Conservation (phyloP, 92 coral and sea anemone genomes). For the Actinernus sp. region DNA sequence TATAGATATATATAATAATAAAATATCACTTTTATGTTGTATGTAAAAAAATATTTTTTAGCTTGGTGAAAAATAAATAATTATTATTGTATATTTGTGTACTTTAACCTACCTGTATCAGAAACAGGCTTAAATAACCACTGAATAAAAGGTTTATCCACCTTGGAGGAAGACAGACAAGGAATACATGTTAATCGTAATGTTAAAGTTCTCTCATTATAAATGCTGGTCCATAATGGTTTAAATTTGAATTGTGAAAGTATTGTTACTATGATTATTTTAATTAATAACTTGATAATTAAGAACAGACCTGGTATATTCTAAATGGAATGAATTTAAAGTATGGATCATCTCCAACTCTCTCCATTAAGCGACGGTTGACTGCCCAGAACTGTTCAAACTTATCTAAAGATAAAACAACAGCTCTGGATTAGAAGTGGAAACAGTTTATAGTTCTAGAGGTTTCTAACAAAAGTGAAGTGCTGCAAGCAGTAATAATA, state of each 20-base stretch:
- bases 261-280: too few relatives aligned
- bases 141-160: slow-evolving; percentile 86
- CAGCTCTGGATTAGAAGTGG: neutral
- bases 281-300: too few relatives aligned
- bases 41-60: too few relatives aligned
- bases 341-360: slow-evolving; percentile 88
- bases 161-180: slow-evolving; percentile 32
- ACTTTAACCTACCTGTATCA: slow-evolving; percentile 77
- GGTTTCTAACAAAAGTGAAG: too few relatives aligned
- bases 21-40: too few relatives aligned
- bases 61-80: too few relatives aligned
- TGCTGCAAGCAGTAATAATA: neutral
- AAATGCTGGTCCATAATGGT: too few relatives aligned
- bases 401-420: slow-evolving; percentile 62
- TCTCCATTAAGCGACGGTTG: slow-evolving; percentile 94
- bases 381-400: slow-evolving; percentile 99
- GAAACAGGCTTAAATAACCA: slow-evolving; percentile 81
- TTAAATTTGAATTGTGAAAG: too few relatives aligned
- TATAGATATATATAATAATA: too few relatives aligned
- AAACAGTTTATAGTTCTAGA: too few relatives aligned
- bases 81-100: too few relatives aligned
- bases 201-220: too few relatives aligned
- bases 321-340: slow-evolving; percentile 96
- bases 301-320: slow-evolving; percentile 82
- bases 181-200: neutral